Evolutionary conservation across 2,113 vertebrate genomes (phyloP).

Genomic region (Nothoprocta perdicaria): DNA sequence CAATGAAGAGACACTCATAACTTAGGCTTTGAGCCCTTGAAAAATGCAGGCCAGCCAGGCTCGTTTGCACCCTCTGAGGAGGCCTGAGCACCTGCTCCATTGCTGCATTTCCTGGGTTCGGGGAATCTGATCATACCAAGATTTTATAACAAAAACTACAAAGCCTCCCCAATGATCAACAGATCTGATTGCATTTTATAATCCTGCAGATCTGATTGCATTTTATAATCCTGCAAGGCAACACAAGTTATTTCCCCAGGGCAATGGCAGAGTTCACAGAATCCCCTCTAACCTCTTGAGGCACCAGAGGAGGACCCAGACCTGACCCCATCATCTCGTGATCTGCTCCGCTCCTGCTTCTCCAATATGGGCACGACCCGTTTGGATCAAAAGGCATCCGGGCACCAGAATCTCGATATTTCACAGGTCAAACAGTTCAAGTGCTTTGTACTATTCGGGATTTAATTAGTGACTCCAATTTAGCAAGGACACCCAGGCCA

Average conservation of each 20-base stretch:
- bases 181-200: background rate
- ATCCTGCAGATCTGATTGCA: background rate
- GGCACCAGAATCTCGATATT: background rate
- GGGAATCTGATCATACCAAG: background rate
- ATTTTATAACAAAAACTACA: background rate
- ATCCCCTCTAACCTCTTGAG: background rate
- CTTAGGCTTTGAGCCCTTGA: background rate
- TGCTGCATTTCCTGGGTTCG: background rate
- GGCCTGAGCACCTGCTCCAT: background rate
- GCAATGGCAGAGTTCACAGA: background rate
- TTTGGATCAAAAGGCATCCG: conserved; percentile 44
- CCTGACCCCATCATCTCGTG: background rate
- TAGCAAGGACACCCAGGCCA: background rate
- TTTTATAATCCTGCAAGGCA: background rate
- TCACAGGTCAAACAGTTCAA: conserved; percentile 2
- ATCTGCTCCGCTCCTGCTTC: conserved; percentile 7
- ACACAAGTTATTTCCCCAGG: background rate
- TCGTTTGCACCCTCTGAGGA: background rate
- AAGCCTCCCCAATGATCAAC: background rate
- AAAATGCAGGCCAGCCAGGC: background rate
- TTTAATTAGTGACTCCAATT: background rate
- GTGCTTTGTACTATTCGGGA: background rate
- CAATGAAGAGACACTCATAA: background rate
- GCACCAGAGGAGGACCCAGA: background rate
- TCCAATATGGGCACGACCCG: background rate